Evolutionary conservation across 1,140 invertebrate species (phyloP).

Genomic region (Glomeris maerens): DNA sequence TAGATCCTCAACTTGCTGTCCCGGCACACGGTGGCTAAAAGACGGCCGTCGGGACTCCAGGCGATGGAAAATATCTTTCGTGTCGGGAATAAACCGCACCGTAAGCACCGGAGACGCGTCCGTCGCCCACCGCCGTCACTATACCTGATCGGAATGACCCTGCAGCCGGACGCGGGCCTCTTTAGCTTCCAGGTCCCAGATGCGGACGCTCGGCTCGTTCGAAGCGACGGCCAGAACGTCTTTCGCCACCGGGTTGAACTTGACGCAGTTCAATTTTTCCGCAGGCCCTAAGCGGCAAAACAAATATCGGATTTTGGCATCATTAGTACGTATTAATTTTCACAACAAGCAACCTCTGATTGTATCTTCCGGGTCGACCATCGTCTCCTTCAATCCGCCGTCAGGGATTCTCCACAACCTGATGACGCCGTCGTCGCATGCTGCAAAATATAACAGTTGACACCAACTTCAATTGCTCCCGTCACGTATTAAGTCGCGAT

Average conservation of each 20-base stretch:
- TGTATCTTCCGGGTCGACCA: conserved; percentile 40
- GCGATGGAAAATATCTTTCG: conserved; percentile 67
- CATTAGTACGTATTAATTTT: neutral
- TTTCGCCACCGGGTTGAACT: conserved; percentile 74
- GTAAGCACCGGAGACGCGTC: conserved; percentile 1
- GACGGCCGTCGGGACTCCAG: conserved; percentile 78
- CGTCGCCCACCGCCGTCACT: neutral
- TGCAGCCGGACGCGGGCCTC: conserved; percentile 26
- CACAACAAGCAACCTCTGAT: conserved; percentile 16
- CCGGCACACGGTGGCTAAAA: conserved; percentile 71
- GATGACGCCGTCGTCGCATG: conserved; percentile 79
- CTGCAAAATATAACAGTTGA: conserved; percentile 25
- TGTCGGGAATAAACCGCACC: conserved; percentile 7
- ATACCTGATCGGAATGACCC: conserved; percentile 55
- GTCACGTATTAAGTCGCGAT: neutral
- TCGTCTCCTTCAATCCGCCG: conserved; percentile 53
- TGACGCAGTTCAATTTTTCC: conserved; percentile 81
- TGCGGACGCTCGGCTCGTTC: conserved; percentile 74
- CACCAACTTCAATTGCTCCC: neutral
- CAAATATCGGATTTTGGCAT: neutral
- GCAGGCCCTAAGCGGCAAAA: conserved; percentile 44
- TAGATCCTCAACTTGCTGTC: conserved; percentile 73
- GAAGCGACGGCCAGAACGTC: conserved; percentile 72
- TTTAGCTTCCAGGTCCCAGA: conserved; percentile 43
- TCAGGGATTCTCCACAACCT: conserved; percentile 61